Evolutionary conservation across 2,888 invertebrate genomes (phyloP).

Genomic region (Aleiodes testaceus): DNA sequence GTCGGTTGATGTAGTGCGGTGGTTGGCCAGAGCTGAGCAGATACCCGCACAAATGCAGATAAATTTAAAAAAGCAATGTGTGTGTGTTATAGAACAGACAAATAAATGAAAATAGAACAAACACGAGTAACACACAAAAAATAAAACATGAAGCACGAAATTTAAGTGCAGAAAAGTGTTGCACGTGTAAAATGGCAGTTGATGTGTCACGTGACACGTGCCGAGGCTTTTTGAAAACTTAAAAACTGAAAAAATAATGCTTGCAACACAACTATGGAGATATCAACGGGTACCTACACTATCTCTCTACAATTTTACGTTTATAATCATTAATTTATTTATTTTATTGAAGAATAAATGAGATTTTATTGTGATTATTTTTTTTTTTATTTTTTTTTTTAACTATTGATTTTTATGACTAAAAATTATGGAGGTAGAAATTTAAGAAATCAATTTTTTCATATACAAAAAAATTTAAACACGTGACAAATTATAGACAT

Average conservation of each 20-base stretch:
- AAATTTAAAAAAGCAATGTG: not conserved
- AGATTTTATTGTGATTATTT: not conserved
- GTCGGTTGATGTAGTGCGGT: conserved; percentile 73
- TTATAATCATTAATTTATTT: conserved; percentile 51
- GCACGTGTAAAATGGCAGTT: conserved; percentile 28
- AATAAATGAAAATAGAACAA: conserved; percentile 7
- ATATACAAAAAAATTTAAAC: not conserved
- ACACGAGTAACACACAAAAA: conserved; percentile 1
- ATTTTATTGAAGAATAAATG: conserved; percentile 32
- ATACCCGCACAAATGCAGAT: conserved; percentile 24
- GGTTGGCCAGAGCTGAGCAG: conserved; percentile 56
- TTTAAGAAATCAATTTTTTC: not conserved
- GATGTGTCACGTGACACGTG: conserved; percentile 46
- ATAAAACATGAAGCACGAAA: too few relatives aligned
- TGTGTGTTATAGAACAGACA: conserved; percentile 21
- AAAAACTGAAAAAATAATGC: conserved; percentile 43
- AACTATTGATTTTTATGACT: not conserved
- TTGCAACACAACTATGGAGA: conserved; percentile 69
- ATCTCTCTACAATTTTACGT: conserved; percentile 65
- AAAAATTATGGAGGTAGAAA: conserved; percentile 5
- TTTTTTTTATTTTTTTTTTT: not conserved
- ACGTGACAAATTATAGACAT: conserved; percentile 9
- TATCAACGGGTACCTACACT: conserved; percentile 69
- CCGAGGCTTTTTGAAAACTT: conserved; percentile 26
- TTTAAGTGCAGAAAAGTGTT: not conserved